Percentiles rank a stretch among this genome's conserved stretches.
Conservation (phyloP, 2,888 invertebrate species). For the Malachius bipustulatus region DNA sequence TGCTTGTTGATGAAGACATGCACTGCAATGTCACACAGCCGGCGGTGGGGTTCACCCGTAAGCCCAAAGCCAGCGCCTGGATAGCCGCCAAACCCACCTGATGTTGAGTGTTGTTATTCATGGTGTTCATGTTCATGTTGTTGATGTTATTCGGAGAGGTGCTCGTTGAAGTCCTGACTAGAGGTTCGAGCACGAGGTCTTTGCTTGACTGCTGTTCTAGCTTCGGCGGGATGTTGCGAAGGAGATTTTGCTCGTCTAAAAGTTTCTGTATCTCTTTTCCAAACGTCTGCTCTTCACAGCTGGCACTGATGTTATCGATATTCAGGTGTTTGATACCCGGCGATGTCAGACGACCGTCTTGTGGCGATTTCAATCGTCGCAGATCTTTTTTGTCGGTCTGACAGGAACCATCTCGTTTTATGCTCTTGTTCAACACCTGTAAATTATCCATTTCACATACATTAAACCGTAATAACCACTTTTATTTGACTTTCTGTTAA, state of each 20-base stretch:
- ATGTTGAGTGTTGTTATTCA: slow-evolving; percentile 51
- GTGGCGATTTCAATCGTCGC: slow-evolving; percentile 40
- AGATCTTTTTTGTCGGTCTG: slow-evolving; percentile 56
- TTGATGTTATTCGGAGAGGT: no score
- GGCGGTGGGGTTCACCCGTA: slow-evolving; percentile 32
- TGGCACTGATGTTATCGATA: slow-evolving; percentile 39
- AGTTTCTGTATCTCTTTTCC: slow-evolving; percentile 71
- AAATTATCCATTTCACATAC: no score
- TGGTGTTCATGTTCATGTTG: no score
- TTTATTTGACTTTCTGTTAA: no score
- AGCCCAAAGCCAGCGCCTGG: slow-evolving; percentile 52
- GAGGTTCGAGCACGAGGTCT: slow-evolving; percentile 43
- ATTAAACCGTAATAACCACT: no score
- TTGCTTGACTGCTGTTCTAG: slow-evolving; percentile 50
- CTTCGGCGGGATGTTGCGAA: slow-evolving; percentile 49
- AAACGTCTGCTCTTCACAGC: slow-evolving; percentile 55
- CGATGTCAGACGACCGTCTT: slow-evolving; percentile 39
- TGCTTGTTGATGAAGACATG: slow-evolving; percentile 37
- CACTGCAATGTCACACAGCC: slow-evolving; percentile 35
- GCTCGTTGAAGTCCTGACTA: slow-evolving; percentile 28
- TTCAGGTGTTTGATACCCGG: slow-evolving; percentile 42
- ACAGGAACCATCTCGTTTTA: slow-evolving; percentile 51
- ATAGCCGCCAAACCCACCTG: slow-evolving; percentile 69
- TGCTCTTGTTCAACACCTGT: slow-evolving; percentile 37
- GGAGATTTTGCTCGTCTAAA: slow-evolving; percentile 57